phyloP scores from a whole-genome alignment of 2,113 vertebrate species.

The Cebidichthys violaceus region DNA sequence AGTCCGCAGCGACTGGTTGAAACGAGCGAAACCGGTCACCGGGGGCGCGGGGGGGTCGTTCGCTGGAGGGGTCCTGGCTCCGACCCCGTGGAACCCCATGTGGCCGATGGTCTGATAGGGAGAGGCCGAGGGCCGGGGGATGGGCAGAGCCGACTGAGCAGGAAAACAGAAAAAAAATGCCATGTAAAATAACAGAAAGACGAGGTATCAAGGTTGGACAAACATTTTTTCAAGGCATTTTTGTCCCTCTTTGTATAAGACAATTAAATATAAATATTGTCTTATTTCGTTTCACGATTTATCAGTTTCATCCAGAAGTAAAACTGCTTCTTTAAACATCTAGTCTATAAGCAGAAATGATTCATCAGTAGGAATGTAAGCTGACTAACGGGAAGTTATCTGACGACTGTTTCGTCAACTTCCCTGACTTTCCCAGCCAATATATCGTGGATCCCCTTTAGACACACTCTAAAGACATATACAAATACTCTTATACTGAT shows the following conservation, averaged over 20 bases:
- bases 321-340: background rate
- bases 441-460: background rate
- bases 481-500: background rate
- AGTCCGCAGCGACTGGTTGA: slow-evolving; percentile 90
- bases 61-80: slow-evolving; percentile 48
- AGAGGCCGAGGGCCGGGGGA: slow-evolving; percentile 62
- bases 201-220: background rate
- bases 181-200: slow-evolving; percentile 1
- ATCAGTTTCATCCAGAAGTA: background rate
- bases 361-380: background rate
- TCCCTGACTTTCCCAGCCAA: background rate
- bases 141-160: slow-evolving; percentile 65
- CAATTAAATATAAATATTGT: background rate
- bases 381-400: background rate
- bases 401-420: background rate
- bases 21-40: slow-evolving; percentile 92
- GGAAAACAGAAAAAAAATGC: background rate
- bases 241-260: background rate
- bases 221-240: background rate
- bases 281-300: background rate
- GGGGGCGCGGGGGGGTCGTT: slow-evolving; percentile 74
- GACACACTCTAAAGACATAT: background rate
- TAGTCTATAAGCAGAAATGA: background rate
- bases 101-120: slow-evolving; percentile 78
- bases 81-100: slow-evolving; percentile 57